These are phyloP conservation scores for Andrena dorsata DNA, from an alignment of 2,888 invertebrate genomes.

Conservation along the genomic window DNA sequence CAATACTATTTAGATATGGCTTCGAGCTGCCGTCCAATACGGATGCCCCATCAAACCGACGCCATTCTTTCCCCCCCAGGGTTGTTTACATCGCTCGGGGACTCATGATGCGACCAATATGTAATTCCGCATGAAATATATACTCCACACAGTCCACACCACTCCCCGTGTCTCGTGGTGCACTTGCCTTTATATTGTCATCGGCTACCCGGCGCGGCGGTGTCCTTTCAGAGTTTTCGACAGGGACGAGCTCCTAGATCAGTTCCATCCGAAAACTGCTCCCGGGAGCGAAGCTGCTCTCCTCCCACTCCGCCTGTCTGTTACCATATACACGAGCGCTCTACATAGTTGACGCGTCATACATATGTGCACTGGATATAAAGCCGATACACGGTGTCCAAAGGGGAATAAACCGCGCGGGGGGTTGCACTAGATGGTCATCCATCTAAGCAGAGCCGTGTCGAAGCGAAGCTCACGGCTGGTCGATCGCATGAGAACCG, in stretches of 20 bases:
- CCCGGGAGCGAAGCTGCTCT: not conserved
- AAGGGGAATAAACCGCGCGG: not conserved
- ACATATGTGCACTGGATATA: not conserved
- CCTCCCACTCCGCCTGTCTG: not conserved
- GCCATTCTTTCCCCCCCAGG: constrained; percentile 35
- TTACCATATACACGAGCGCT: constrained; percentile 2
- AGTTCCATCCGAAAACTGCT: not conserved
- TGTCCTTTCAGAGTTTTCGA: not conserved
- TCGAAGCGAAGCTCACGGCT: not conserved
- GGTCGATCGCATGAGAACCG: not conserved
- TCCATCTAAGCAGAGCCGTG: not conserved
- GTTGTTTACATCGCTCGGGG: not conserved
- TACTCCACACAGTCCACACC: no score
- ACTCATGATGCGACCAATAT: no score
- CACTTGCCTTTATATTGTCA: no score
- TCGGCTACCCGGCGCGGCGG: no score
- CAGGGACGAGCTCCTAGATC: not conserved
- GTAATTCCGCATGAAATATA: no score
- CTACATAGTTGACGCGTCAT: not conserved
- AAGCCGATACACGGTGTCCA: not conserved
- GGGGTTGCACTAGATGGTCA: not conserved
- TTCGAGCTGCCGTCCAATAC: constrained; percentile 1
- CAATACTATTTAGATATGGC: not conserved
- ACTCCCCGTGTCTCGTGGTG: no score
- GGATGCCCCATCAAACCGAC: constrained; percentile 34